phyloP scores from a whole-genome alignment of 2,888 invertebrate species.

The Zootermopsis nevadensis region DNA sequence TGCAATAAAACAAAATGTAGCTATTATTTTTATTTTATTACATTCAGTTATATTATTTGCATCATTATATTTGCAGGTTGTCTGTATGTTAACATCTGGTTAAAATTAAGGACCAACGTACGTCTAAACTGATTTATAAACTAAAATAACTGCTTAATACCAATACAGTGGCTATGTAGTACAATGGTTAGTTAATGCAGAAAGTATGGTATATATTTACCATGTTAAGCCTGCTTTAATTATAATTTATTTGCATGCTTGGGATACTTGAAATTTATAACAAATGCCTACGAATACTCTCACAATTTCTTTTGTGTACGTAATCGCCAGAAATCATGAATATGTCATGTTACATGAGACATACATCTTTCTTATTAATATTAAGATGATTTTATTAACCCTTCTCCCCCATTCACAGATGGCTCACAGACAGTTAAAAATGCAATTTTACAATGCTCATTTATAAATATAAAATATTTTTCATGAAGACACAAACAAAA shows the following conservation, averaged over 20 bases:
- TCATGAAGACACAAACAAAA: not conserved
- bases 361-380: not conserved
- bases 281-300: not conserved
- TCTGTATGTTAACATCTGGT: not conserved
- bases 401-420: conserved; percentile 5
- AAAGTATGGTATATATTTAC: too few relatives aligned
- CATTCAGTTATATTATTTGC: not conserved
- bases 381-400: not conserved
- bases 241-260: not conserved
- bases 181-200: not conserved
- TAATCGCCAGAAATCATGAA: not conserved
- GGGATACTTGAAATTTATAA: not conserved
- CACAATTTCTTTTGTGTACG: not conserved
- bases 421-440: not conserved
- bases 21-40: not conserved
- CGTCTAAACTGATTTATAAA: not conserved
- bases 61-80: not conserved
- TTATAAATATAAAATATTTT: conserved; percentile 2
- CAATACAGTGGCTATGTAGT: not conserved
- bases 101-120: not conserved
- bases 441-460: not conserved
- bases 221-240: too few relatives aligned
- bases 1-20: too few relatives aligned
- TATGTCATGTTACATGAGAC: not conserved
- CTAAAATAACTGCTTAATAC: not conserved